Evolutionary conservation across 92 coral and sea anemone species (phyloP), one percentile per base, ranked within the genome.

Genomic region (Epizoanthus ramosus): DNA sequence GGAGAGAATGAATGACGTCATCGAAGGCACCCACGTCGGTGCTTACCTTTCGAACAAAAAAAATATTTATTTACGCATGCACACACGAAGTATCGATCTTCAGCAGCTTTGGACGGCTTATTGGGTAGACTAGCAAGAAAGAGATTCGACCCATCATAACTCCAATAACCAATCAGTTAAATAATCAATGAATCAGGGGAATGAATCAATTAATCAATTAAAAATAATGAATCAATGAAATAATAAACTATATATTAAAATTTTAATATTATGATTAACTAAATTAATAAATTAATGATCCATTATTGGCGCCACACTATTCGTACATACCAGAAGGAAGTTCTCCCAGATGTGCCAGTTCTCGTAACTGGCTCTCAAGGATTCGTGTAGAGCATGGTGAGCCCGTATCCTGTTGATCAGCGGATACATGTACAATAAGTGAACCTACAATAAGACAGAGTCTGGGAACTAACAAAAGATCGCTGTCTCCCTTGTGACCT

Each of bases 281-380:
- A 28, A 33, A 59, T 33, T 17, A 14, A 52, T 17, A 14, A 52
- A 3, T 68, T 28, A 3, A 68, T 18, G 8, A 24, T 1, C 43
- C 43, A 37, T 37, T 37, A 37, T 37, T 37, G 6, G 43, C 43
- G 43, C 43, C 2, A 37, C 43, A 6, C 43, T 6, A 3, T 37
- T 37, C 43, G 43, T 37, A 37, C 94, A 84, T 84, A 95, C 98
- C 89, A 97, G 81, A 22, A 97, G 81, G 73, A 79, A 97, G 85
- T 97, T 97, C 57, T 94, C 99, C 99, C 99, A 97, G 86, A 94
- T 80, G n/a, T 92, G 98, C 99, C 99, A 97, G 89, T 88, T 92
- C 57, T 92, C 92, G 71, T 86, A 97, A 73, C 80, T 94, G 35
- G 89, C 86, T 85, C 90, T 95, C 65, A 97, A 58, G 2, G 95